These are phyloP conservation scores for Centropristis striata DNA, from an alignment of 2,113 vertebrate genomes.

Conservation along the genomic window DNA sequence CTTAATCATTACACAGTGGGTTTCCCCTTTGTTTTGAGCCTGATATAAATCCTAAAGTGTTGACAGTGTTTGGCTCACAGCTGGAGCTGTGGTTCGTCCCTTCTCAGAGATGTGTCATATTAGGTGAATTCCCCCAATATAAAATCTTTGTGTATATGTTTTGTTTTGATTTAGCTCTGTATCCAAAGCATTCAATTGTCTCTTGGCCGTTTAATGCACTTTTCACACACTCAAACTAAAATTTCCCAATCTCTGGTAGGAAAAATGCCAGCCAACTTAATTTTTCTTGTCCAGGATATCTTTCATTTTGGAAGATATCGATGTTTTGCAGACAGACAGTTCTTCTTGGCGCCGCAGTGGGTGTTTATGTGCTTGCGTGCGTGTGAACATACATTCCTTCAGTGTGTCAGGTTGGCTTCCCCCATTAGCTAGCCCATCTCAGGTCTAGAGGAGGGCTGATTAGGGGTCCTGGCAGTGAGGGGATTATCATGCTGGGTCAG, in stretches of 20 bases:
- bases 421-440: conserved; percentile 39
- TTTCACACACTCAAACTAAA: conserved; percentile 3
- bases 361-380: conserved; percentile 11
- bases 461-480: conserved; percentile 65
- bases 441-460: conserved; percentile 64
- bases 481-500: conserved; percentile 73
- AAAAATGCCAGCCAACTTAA: background rate
- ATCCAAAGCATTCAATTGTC: conserved; percentile 19
- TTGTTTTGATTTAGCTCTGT: conserved; percentile 19
- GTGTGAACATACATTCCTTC: conserved; percentile 48
- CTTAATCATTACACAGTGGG: background rate
- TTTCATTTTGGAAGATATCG: background rate
- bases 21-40: background rate
- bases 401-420: conserved; percentile 12
- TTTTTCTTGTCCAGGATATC: background rate
- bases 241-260: background rate
- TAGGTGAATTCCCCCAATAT: conserved; percentile 6
- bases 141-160: conserved; percentile 20
- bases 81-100: background rate
- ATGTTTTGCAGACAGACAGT: conserved; percentile 13
- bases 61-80: conserved; percentile 17
- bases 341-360: background rate
- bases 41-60: background rate
- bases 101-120: background rate
- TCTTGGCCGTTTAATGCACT: background rate